phyloP scores from a whole-genome alignment of 2,113 vertebrate species.

The Lota lota region DNA sequence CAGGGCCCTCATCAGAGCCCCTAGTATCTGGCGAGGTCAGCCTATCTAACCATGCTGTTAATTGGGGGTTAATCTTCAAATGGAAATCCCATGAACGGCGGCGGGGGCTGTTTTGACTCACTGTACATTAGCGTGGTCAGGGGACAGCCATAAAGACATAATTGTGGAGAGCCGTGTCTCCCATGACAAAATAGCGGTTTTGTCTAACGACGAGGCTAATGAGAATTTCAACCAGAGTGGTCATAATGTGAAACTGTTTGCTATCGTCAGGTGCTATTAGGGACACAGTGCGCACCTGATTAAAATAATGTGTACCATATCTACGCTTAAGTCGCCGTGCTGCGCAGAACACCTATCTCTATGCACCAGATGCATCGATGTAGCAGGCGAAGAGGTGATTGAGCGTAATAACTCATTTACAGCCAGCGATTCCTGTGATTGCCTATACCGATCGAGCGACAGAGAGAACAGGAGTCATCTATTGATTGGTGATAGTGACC shows the following conservation, averaged over 20 bases:
- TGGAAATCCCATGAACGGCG: too few relatives aligned
- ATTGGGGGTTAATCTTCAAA: constrained; percentile 52
- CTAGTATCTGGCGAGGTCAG: constrained; percentile 33
- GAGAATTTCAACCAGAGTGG: constrained; percentile 34
- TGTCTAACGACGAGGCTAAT: constrained; percentile 30
- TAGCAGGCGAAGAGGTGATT: constrained; percentile 6
- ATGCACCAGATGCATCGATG: background rate
- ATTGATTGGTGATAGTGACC: constrained; percentile 53
- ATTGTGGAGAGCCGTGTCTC: constrained; percentile 21
- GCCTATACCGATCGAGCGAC: constrained; percentile 20
- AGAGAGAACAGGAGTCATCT: constrained; percentile 12
- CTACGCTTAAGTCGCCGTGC: background rate
- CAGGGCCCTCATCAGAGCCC: constrained; percentile 26
- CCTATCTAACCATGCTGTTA: constrained; percentile 28
- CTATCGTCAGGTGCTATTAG: constrained; percentile 11
- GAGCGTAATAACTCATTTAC: constrained; percentile 15
- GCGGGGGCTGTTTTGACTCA: constrained; percentile 29
- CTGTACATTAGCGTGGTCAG: constrained; percentile 23
- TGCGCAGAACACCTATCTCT: background rate
- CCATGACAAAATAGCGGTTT: constrained; percentile 29
- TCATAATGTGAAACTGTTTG: constrained; percentile 4
- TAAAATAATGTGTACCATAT: background rate
- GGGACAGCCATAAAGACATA: constrained; percentile 30
- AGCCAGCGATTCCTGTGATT: constrained; percentile 15
- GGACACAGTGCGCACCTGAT: constrained; percentile 6